A percentile compares a stretch with the other conserved stretches of the same genome.
These are phyloP conservation scores for Danio kyathit DNA, from an alignment of 2,797 vertebrate species.

Conservation along the genomic window DNA sequence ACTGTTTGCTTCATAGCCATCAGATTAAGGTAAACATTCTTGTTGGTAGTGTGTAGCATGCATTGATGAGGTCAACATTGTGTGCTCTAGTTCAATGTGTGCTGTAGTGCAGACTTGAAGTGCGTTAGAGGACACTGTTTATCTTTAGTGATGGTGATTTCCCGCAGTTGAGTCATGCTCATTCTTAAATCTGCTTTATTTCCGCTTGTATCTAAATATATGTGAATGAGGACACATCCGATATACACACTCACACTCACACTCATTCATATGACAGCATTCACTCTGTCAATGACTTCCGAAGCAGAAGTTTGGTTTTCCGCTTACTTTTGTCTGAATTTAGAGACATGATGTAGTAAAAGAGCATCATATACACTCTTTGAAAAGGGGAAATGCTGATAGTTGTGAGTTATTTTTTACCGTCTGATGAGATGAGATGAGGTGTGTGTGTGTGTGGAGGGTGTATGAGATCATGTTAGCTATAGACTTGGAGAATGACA, in stretches of 20 bases:
- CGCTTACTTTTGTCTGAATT: background rate
- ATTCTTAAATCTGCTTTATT: slow-evolving; percentile 16
- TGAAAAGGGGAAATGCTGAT: slow-evolving; percentile 30
- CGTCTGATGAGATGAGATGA: background rate
- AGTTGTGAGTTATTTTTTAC: background rate
- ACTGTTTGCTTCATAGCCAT: slow-evolving; percentile 35
- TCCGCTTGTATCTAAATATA: background rate
- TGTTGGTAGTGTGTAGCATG: slow-evolving; percentile 14
- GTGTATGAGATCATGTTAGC: background rate
- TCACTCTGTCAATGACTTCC: background rate
- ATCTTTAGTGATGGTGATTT: slow-evolving; percentile 8
- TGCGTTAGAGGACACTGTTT: background rate
- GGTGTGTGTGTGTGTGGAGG: background rate
- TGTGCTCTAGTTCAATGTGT: background rate
- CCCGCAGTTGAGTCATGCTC: background rate
- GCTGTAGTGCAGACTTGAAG: background rate
- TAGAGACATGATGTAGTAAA: slow-evolving; percentile 27
- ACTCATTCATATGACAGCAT: background rate
- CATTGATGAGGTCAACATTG: background rate
- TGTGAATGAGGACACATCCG: background rate
- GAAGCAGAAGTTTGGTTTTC: slow-evolving; percentile 53
- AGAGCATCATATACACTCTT: slow-evolving; percentile 5
- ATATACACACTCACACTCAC: slow-evolving; percentile 36
- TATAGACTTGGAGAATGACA: background rate
- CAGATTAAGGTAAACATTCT: slow-evolving; percentile 41